phyloP scores from a whole-genome alignment of 2,113 vertebrate species.

The Conger conger region DNA sequence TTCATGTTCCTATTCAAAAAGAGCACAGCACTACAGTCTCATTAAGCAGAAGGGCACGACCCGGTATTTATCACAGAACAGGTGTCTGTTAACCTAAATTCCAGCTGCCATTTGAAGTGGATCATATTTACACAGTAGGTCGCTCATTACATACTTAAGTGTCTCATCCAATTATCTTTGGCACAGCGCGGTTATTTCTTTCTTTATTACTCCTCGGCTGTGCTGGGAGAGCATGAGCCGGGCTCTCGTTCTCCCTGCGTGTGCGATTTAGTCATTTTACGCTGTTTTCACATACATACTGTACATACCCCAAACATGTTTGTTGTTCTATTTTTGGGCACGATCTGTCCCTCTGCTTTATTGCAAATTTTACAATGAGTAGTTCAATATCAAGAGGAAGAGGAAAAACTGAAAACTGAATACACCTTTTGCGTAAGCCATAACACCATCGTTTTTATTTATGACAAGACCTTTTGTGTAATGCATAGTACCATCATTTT shows the following conservation, averaged over 20 bases:
- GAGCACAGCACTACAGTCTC: conserved; percentile 7
- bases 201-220: conserved; percentile 21
- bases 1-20: conserved; percentile 23
- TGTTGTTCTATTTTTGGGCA: background rate
- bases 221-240: background rate
- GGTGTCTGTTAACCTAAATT: conserved; percentile 28
- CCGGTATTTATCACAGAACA: conserved; percentile 31
- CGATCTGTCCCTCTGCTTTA: background rate
- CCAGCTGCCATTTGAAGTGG: conserved; percentile 27
- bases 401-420: too few relatives aligned
- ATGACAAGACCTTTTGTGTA: too few relatives aligned
- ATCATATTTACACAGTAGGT: conserved; percentile 37
- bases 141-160: conserved; percentile 42
- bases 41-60: conserved; percentile 21
- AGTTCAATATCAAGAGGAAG: background rate
- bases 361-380: background rate
- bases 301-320: background rate
- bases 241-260: background rate
- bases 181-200: conserved; percentile 26
- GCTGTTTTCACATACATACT: too few relatives aligned
- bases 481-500: too few relatives aligned
- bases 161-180: conserved; percentile 44
- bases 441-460: too few relatives aligned
- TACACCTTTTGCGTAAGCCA: too few relatives aligned
- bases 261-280: too few relatives aligned